A percentile compares a stretch with the other conserved stretches of the same genome.
Evolutionary conservation across 1,140 invertebrate species (phyloP).

Genomic region (Palaemon carinicauda): DNA sequence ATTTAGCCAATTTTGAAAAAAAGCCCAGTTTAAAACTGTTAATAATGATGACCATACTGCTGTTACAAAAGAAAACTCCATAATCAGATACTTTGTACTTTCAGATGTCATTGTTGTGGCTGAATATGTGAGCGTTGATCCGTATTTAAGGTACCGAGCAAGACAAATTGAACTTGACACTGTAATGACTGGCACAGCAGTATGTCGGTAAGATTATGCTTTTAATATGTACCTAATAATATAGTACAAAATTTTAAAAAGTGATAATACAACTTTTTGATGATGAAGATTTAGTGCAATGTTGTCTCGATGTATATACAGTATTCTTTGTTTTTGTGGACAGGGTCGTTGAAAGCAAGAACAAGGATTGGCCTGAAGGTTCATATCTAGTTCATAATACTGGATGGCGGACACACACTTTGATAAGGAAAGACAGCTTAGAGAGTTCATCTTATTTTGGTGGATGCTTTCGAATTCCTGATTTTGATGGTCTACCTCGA

Average conservation of each 20-base stretch:
- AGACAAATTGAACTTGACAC: not conserved
- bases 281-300: no score
- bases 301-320: no score
- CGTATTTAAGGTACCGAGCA: slow-evolving; percentile 18
- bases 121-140: slow-evolving; percentile 10
- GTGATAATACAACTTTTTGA: no score
- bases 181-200: not conserved
- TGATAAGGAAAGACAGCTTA: slow-evolving; percentile 64
- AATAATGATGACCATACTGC: no score
- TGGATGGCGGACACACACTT: slow-evolving; percentile 72
- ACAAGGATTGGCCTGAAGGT: slow-evolving; percentile 69
- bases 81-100: no score
- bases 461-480: slow-evolving; percentile 67
- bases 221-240: no score
- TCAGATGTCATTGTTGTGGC: slow-evolving; percentile 5
- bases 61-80: no score
- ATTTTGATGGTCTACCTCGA: slow-evolving; percentile 68
- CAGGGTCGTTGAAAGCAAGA: slow-evolving; percentile 70
- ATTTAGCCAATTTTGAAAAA: no score
- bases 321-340: no score
- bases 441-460: slow-evolving; percentile 45
- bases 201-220: no score
- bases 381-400: slow-evolving; percentile 65
- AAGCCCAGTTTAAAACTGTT: no score
- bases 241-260: no score